Evolutionary conservation across 2,888 invertebrate genomes (phyloP).

Genomic region (Drosophila tripunctata): DNA sequence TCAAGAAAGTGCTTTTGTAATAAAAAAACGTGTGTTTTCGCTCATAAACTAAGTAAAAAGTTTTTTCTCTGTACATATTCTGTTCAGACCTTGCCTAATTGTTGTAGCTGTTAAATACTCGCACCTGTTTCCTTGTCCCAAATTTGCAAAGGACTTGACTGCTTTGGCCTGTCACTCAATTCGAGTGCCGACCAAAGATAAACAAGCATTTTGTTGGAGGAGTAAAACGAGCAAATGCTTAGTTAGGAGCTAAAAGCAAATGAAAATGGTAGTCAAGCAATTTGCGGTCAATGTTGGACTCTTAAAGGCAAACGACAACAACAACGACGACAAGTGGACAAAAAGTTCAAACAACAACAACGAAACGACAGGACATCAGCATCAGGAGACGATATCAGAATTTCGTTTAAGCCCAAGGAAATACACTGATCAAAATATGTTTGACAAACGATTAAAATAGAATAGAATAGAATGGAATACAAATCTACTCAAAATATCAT

Average conservation of each 20-base stretch:
- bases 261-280: slow-evolving; percentile 70
- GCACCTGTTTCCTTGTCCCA: slow-evolving; percentile 22
- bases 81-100: slow-evolving; percentile 48
- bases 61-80: not conserved
- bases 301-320: slow-evolving; percentile 43
- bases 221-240: slow-evolving; percentile 54
- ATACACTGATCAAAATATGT: not conserved
- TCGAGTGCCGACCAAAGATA: slow-evolving; percentile 48
- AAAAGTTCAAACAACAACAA: slow-evolving; percentile 44
- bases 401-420: not conserved
- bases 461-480: no score
- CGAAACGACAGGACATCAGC: slow-evolving; percentile 42
- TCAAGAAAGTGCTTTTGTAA: not conserved
- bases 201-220: slow-evolving; percentile 45
- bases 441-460: no score
- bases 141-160: slow-evolving; percentile 18
- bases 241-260: slow-evolving; percentile 66
- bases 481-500: no score
- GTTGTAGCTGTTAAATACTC: slow-evolving; percentile 59
- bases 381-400: slow-evolving; percentile 5
- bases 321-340: slow-evolving; percentile 5
- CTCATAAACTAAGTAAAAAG: slow-evolving; percentile 10
- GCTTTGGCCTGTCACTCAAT: slow-evolving; percentile 53
- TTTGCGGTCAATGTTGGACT: slow-evolving; percentile 68
- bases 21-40: not conserved